Evolutionary conservation across 2,888 invertebrate species (phyloP).

Genomic region (Ramazzottius varieornatus): DNA sequence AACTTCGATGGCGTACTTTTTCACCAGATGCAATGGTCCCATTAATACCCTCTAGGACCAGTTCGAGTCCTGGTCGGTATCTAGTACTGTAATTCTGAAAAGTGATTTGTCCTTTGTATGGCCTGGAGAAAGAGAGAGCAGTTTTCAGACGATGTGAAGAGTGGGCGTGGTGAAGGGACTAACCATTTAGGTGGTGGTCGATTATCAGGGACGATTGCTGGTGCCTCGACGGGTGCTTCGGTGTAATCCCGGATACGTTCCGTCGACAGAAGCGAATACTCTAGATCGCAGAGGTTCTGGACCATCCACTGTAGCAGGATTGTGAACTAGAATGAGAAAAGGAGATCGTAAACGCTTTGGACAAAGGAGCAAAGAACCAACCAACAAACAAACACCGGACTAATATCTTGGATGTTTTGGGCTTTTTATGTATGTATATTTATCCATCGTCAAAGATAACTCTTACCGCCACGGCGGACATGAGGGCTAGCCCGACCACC

Average conservation of each 20-base stretch:
- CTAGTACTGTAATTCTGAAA: slow-evolving; percentile 14
- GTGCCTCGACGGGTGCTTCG: slow-evolving; percentile 9
- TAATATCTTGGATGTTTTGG: too few relatives aligned
- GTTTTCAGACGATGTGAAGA: too few relatives aligned
- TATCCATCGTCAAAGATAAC: too few relatives aligned
- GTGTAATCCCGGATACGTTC: slow-evolving; percentile 16
- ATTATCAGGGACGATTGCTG: neutral
- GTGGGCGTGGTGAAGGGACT: too few relatives aligned
- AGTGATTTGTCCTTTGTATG: slow-evolving; percentile 13
- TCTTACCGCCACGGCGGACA: too few relatives aligned
- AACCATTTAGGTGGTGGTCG: neutral
- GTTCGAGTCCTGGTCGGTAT: slow-evolving; percentile 16
- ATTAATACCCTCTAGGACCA: slow-evolving; percentile 17
- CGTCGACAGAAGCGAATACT: slow-evolving; percentile 23
- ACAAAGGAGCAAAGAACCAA: too few relatives aligned
- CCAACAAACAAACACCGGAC: too few relatives aligned
- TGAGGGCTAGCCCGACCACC: too few relatives aligned
- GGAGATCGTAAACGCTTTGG: too few relatives aligned
- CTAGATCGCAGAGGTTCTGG: slow-evolving; percentile 26
- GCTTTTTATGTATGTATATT: too few relatives aligned
- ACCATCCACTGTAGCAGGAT: slow-evolving; percentile 24
- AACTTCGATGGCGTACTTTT: slow-evolving; percentile 14
- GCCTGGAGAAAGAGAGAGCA: too few relatives aligned
- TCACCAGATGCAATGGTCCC: slow-evolving; percentile 16
- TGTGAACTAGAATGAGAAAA: too few relatives aligned